Evolutionary conservation across 1,140 invertebrate genomes (phyloP), one percentile per base, ranked within the genome.

Genomic region (Megalopta genalis): DNA sequence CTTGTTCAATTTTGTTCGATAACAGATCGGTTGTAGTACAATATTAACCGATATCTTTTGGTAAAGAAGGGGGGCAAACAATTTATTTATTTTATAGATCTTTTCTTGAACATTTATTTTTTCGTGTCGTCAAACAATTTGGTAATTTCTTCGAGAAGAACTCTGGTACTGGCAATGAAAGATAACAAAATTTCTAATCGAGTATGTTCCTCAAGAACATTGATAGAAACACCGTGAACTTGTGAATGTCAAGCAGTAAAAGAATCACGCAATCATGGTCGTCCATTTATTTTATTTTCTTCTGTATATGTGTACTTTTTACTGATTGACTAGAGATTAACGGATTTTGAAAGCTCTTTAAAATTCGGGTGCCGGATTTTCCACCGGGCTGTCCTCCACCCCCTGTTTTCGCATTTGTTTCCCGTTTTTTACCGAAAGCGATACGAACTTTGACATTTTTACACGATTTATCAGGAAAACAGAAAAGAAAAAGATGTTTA

Each of bases 401-500:
- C n/a, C 23, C 32, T 25, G 27, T 57, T 27, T 69, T 42, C 64
- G 66, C 65, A 70, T 52, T 69, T 72, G 12, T 60, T 65, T 82
- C 39, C 62, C 67, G 25, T 59, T 32, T 52, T 76, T 72, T 72
- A 77, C 49, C 49, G 49, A 71, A 42, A n/a, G 27, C 25, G 54
- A 77, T 69, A 60, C 18, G 52, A 59, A 77, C 62, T 86, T 81
- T 79, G 49, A 77, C 67, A 83, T 71, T 86, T 88, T 86, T 80
- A 86, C 81, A 88, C 71, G 32, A 67, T 84, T 76, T 73, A 66
- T 71, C 39, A 32, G 25, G 62, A 60, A 39, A n/a, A 60, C 49
- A 18, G 10, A 27, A 49, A 70, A 80, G 42, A 2, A 27, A 68
- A 8, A 57, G 23, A 60, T 46, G 39, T 75, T 39, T 46, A 84